phyloP scores from a whole-genome alignment of 2,888 invertebrate species.

The Apotomis turbidana region DNA sequence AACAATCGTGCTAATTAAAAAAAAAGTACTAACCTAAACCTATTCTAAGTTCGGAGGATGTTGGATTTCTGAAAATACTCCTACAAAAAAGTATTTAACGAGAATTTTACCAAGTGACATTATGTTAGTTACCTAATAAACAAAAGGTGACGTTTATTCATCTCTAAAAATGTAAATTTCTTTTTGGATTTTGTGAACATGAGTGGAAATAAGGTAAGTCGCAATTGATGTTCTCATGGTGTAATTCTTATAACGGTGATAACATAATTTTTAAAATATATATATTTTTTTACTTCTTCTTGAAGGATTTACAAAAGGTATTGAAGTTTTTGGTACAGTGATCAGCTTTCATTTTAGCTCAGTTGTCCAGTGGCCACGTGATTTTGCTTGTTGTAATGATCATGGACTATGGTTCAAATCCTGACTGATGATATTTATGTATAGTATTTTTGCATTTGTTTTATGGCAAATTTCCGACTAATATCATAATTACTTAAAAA shows the following conservation, averaged over 20 bases:
- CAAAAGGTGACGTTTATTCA: not conserved
- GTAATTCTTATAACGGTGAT: not conserved
- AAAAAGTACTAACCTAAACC: constrained; percentile 37
- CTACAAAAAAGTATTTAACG: not conserved
- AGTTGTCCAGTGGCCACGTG: constrained; percentile 47
- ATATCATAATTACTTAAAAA: no score
- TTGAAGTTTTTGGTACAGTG: constrained; percentile 46
- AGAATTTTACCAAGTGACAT: not conserved
- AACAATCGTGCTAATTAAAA: constrained; percentile 42
- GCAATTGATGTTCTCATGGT: constrained; percentile 15
- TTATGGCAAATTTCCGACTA: constrained; percentile 7
- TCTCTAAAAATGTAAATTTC: constrained; percentile 7
- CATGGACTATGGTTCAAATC: constrained; percentile 65
- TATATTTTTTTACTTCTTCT: not conserved
- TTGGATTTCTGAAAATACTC: constrained; percentile 2
- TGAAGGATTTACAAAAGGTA: constrained; percentile 40
- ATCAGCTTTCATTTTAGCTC: constrained; percentile 48
- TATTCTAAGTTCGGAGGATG: constrained; percentile 17
- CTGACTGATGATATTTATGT: constrained; percentile 42
- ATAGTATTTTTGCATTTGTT: constrained; percentile 38
- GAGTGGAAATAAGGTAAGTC: constrained; percentile 34
- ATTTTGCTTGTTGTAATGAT: constrained; percentile 46
- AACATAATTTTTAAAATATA: not conserved
- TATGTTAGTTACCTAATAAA: not conserved
- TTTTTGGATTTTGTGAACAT: constrained; percentile 7